Evolutionary conservation across 1,140 invertebrate species (phyloP).

Genomic region (Phocides pigmalion): DNA sequence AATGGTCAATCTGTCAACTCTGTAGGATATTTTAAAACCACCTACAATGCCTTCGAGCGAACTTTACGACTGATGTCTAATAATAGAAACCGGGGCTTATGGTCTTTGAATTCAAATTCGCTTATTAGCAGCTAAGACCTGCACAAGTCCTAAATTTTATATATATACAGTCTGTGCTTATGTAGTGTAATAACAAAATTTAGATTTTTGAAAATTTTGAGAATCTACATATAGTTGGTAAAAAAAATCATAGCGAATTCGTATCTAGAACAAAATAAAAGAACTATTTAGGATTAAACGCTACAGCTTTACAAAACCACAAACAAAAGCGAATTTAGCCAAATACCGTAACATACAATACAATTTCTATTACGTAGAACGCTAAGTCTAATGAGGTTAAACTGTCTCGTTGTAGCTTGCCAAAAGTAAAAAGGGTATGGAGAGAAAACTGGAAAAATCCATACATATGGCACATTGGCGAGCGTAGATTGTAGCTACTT

Average conservation of each 20-base stretch:
- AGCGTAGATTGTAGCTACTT: conserved; percentile 41
- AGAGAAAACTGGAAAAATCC: conserved; percentile 12
- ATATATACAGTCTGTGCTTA: too few species aligned
- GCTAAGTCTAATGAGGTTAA: conserved; percentile 29
- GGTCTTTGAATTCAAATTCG: too few species aligned
- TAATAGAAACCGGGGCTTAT: too few species aligned
- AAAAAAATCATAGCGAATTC: not conserved
- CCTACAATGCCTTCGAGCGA: too few species aligned
- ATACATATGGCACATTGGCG: conserved; percentile 23
- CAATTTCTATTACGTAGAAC: conserved; percentile 24
- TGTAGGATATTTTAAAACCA: too few species aligned
- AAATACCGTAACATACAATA: conserved; percentile 23
- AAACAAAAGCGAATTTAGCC: conserved; percentile 15
- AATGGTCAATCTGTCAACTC: too few species aligned
- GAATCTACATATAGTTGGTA: not conserved
- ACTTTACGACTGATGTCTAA: too few species aligned
- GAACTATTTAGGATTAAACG: not conserved
- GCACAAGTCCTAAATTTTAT: too few species aligned
- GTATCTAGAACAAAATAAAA: not conserved
- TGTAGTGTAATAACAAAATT: too few species aligned
- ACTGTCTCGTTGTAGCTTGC: conserved; percentile 15
- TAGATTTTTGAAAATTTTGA: too few species aligned
- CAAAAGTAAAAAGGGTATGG: conserved; percentile 9
- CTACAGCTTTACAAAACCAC: conserved; percentile 17
- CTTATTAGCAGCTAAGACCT: too few species aligned